These are phyloP conservation scores for Drosophila lini DNA, from an alignment of 1,140 invertebrate species.

Conservation along the genomic window DNA sequence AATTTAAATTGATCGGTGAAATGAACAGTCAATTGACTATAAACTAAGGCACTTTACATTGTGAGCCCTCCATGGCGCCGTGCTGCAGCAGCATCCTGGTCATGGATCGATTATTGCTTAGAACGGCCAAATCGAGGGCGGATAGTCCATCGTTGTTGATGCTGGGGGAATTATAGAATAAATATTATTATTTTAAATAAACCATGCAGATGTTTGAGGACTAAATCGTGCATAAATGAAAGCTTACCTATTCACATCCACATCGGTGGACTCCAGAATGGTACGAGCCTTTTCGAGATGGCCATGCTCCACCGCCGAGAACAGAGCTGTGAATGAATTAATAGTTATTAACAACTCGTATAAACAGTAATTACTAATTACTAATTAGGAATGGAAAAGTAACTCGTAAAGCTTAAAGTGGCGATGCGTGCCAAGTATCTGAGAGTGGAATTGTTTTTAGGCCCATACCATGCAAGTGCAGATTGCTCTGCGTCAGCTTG, in stretches of 20 bases:
- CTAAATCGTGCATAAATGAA: background rate
- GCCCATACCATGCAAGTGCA: constrained; percentile 93
- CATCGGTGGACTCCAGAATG: constrained; percentile 95
- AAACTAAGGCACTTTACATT: constrained; percentile 92
- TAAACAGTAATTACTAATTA: no score
- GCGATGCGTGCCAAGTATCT: constrained; percentile 33
- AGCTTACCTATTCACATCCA: constrained; percentile 95
- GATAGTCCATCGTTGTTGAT: constrained; percentile 95
- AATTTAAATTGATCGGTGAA: constrained; percentile 52
- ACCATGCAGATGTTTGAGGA: no score
- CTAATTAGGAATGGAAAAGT: background rate
- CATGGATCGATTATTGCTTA: constrained; percentile 93
- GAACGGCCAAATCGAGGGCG: constrained; percentile 94
- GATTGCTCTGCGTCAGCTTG: constrained; percentile 92
- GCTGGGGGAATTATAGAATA: constrained; percentile 83
- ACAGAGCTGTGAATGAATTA: constrained; percentile 89
- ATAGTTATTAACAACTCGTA: background rate
- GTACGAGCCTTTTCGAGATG: constrained; percentile 95
- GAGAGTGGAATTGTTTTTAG: background rate
- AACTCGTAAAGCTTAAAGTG: background rate
- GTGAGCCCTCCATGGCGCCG: constrained; percentile 94
- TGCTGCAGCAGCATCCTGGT: constrained; percentile 94
- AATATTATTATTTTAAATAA: constrained; percentile 42
- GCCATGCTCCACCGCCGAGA: constrained; percentile 96
- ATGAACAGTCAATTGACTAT: constrained; percentile 86